Evolutionary conservation across 2,888 invertebrate genomes (phyloP), one percentile per base, ranked within the genome.

Genomic region (Chrysolina haemoptera): DNA sequence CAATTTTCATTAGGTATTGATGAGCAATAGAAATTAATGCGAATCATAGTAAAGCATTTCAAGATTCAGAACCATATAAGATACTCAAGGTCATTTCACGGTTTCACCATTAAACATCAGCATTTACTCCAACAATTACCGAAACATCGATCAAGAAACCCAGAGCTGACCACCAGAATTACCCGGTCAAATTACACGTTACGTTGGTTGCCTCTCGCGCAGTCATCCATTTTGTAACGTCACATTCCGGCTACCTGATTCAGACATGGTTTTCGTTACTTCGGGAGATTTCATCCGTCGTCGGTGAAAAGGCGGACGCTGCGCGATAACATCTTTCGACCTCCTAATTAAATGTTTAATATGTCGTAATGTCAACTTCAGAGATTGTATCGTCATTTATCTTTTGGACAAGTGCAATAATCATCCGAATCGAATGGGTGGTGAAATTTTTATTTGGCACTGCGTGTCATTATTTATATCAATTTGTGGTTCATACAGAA

Each of bases 371-470:
- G 68, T 41, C 59, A 48, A 27, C 27, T 59, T 41, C 46, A 46
- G 48, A 50, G 66, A 35, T 71, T 66, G 53, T 62, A 71, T 71
- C 65, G 55, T 71, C 66, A 71, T 66, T 69, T 73, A 68, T 59
- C 66, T 65, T 69, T 73, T 73, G 69, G 64, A 65, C 65, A 48
- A 68, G 68, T 63, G 69, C 65, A 69, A 65, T 68, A 68, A 72
- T 63, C 68, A 65, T 53, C 14, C 8, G 59, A 46, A 55, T 68
- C 43, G 48, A 68, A 68, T 9, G 27, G 46, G 35, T 27, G 14
- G 46, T 66, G 65, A 35, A 59, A 22, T 46, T 46, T 66, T 62
- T 41, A 68, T 72, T 64, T 20, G 20, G 20, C 20, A 11, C 20
- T 20, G 18, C 53, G 11, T 53, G 53, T 53, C 20, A 11, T 20